A percentile compares a stretch with the other conserved stretches of the same genome.
Evolutionary conservation across 2,888 invertebrate species (phyloP).

Genomic region (Tridacna gigas): DNA sequence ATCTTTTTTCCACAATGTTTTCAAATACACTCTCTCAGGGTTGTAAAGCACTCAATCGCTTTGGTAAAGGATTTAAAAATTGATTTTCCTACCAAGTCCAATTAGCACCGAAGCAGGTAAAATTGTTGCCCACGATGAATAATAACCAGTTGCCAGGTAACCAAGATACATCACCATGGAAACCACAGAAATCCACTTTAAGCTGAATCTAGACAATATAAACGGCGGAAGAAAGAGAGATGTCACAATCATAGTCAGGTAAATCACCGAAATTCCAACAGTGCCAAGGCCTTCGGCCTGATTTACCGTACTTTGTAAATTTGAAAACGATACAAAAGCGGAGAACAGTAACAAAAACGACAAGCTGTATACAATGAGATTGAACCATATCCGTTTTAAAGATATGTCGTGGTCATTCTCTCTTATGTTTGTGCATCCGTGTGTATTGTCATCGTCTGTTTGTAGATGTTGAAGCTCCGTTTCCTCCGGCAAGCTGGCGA

Average conservation of each 20-base stretch:
- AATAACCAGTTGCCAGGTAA: slow-evolving; percentile 12
- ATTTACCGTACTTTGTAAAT: slow-evolving; percentile 1
- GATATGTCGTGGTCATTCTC: neutral
- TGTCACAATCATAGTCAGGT: neutral
- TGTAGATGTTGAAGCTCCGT: too few relatives aligned
- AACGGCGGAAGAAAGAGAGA: neutral
- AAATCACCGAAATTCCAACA: neutral
- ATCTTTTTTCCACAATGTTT: too few relatives aligned
- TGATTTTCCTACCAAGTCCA: neutral
- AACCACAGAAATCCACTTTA: slow-evolving; percentile 1
- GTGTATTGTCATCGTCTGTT: neutral
- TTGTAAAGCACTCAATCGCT: neutral
- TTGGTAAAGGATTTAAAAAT: neutral
- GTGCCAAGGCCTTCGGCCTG: neutral
- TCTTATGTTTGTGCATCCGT: neutral
- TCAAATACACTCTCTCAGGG: too few relatives aligned
- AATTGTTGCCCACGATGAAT: neutral
- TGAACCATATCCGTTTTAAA: neutral
- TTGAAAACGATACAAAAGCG: slow-evolving; percentile 5
- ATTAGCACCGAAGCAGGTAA: neutral
- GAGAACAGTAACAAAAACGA: slow-evolving; percentile 12
- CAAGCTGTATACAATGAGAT: neutral
- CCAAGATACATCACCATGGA: neutral
- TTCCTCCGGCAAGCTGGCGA: too few relatives aligned
- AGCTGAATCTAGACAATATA: neutral